Base-by-base conservation (phyloP, 2,113 vertebrate genomes). In the Pampusana beccarii region DNA sequence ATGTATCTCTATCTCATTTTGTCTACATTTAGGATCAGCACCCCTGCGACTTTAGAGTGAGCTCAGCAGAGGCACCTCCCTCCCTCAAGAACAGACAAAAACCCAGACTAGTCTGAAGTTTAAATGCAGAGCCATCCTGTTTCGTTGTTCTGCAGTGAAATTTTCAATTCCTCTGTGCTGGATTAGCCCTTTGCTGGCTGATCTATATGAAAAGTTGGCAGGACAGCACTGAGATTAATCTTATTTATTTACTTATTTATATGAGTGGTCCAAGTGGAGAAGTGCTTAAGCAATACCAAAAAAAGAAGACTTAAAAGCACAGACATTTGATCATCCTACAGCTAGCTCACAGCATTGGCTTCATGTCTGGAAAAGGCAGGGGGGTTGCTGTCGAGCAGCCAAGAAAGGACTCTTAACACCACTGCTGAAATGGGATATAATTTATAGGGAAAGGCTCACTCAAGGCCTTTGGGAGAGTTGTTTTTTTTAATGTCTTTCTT, bases 311-410 rank as follows among this genome's bases (percentile, higher is more conserved):
- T 97, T 97, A 82, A 95, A 94, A 95, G 84, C 40, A 57, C 71
- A 95, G 90, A 90, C 77, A 90, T 96, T 94, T 94, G 94, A 94
- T 97, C 96, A 94, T 93, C 92, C 89, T 88, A 44, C 75, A 91
- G 80, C 90, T 66, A 95, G 83, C 83, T 94, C 86, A 91, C 78
- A 74, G 71, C n/a, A 25, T 53, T 96, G 85, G 94, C 81, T 96
- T 96, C 60, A 42, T 86, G 86, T 97, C 96, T 95, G 96, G 97
- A 96, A 97, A 96, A 95, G 86, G 91, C 33, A 71, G 65, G 86
- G 86, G 91, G 81, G 34, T 77, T 97, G 94, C 86, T 97, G 51
- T 93, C 86, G 87, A 70, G 89, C 66, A 29, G 91, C 96, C 96
- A 87, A 94, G 83, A 92, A 96, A 91, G 31, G 57, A 25, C 73